Evolutionary conservation across 2,113 vertebrate genomes (phyloP).

Genomic region (Carettochelys insculpta): DNA sequence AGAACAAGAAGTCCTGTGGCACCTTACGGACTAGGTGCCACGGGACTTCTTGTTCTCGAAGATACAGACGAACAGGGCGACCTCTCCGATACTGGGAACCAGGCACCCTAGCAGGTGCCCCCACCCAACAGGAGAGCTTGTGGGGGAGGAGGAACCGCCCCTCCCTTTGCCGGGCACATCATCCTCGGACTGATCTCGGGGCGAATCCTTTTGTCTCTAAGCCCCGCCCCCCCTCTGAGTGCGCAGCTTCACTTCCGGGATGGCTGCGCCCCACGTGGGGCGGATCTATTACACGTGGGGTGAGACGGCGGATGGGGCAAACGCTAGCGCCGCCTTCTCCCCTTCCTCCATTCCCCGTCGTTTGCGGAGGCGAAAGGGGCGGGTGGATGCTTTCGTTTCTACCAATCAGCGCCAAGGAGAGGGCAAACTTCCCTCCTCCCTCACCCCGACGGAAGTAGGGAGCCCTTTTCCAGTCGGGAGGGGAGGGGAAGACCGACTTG

Average conservation of each 20-base stretch:
- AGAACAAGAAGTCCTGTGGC: too few species aligned
- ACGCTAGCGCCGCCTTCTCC: neutral
- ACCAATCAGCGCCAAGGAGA: neutral
- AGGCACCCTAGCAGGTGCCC: too few species aligned
- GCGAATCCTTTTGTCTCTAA: neutral
- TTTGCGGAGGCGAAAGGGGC: neutral
- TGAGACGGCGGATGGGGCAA: neutral
- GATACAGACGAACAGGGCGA: too few species aligned
- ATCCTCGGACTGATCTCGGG: too few species aligned
- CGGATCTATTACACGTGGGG: neutral
- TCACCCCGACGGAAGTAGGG: neutral
- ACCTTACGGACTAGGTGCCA: too few species aligned
- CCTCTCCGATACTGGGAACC: too few species aligned
- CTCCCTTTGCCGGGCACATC: too few species aligned
- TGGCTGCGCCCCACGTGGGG: neutral
- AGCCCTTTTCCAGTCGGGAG: neutral
- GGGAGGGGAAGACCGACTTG: neutral
- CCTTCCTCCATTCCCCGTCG: neutral
- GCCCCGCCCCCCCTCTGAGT: neutral
- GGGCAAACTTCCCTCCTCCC: neutral
- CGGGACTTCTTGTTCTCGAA: too few species aligned
- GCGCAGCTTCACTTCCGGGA: conserved; percentile 4
- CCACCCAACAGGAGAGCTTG: neutral
- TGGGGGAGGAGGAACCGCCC: too few species aligned
- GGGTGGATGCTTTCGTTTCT: neutral